Conservation (phyloP, 2,888 invertebrate genomes). For the Eledone cirrhosa region DNA sequence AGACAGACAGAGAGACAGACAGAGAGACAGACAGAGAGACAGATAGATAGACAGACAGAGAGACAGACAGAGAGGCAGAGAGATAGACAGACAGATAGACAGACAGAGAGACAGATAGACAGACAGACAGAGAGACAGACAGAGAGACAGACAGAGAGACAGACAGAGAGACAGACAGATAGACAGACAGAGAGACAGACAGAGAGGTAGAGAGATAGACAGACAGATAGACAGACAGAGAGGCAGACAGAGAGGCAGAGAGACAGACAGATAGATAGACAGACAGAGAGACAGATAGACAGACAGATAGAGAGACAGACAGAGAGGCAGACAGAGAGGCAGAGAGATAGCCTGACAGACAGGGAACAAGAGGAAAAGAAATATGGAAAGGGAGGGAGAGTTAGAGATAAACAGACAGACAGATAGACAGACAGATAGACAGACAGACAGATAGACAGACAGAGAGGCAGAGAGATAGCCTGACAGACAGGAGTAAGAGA, state of each 20-base stretch:
- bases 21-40: background rate
- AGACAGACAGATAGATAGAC: background rate
- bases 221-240: background rate
- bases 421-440: background rate
- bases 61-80: background rate
- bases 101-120: background rate
- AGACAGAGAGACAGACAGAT: background rate
- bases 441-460: background rate
- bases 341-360: conserved; percentile 16
- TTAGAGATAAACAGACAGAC: background rate
- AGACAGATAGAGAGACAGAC: background rate
- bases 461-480: background rate
- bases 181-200: background rate
- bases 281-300: background rate
- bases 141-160: background rate
- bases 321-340: background rate
- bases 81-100: background rate
- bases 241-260: background rate
- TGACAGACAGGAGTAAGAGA: no score
- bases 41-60: background rate
- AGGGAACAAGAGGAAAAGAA: background rate
- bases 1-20: background rate
- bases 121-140: background rate
- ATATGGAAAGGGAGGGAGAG: no score
- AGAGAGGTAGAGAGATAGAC: background rate